Evolutionary conservation across 2,113 vertebrate genomes (phyloP).

Genomic region (Diadophis punctatus): DNA sequence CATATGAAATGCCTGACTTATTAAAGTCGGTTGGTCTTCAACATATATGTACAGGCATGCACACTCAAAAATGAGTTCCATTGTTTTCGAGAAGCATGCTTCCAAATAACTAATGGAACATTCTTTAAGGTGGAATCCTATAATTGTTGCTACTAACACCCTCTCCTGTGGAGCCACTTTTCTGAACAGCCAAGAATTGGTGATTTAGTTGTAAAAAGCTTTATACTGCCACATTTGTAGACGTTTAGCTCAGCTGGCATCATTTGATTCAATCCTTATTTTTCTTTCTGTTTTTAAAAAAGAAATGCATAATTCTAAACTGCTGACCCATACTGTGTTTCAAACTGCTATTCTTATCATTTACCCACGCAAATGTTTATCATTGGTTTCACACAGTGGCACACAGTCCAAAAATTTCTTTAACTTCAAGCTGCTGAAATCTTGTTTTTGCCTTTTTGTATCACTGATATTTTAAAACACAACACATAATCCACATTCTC

Average conservation of each 20-base stretch:
- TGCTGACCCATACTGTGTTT: background rate
- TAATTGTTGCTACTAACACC: background rate
- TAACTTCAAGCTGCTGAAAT: background rate
- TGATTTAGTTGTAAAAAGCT: slow-evolving; percentile 1
- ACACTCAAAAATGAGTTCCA: background rate
- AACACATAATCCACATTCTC: background rate
- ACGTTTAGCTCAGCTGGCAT: background rate
- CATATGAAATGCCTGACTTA: background rate
- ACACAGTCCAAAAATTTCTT: background rate
- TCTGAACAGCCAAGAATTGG: background rate
- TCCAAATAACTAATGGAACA: background rate
- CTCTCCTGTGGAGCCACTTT: background rate
- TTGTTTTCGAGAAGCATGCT: background rate
- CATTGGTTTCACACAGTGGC: background rate
- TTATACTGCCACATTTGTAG: background rate
- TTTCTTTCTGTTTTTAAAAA: background rate
- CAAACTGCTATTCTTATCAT: background rate
- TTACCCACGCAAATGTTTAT: background rate
- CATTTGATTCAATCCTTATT: background rate
- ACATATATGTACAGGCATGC: background rate
- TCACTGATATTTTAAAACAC: background rate
- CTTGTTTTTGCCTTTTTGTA: background rate
- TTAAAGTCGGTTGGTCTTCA: background rate
- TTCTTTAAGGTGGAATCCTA: background rate
- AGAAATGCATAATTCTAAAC: background rate